phyloP scores from a whole-genome alignment of 2,113 vertebrate species.

The Pelvicachromis taeniatus region DNA sequence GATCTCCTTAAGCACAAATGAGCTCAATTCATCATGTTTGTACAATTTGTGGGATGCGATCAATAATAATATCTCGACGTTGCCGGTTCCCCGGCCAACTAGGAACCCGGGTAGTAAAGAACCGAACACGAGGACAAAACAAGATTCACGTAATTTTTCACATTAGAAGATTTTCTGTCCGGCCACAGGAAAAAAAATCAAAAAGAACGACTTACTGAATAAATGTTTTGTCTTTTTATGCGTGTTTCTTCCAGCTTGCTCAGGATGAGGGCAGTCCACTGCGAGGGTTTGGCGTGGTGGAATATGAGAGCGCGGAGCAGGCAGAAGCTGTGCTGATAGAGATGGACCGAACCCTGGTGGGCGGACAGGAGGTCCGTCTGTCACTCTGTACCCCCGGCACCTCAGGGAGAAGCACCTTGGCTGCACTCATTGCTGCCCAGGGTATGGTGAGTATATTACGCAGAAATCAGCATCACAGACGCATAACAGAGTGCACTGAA shows the following conservation, averaged over 20 bases:
- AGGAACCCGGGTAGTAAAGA: background rate
- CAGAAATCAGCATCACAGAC: background rate
- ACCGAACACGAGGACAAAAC: background rate
- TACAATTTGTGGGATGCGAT: background rate
- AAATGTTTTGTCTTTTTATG: background rate
- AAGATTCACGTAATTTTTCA: background rate
- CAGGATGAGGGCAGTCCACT: conserved; percentile 87
- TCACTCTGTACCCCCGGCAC: conserved; percentile 91
- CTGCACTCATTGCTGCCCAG: conserved; percentile 90
- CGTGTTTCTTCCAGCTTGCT: conserved; percentile 76
- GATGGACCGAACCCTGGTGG: conserved; percentile 74
- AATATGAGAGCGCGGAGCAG: conserved; percentile 87
- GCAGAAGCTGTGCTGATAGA: conserved; percentile 82
- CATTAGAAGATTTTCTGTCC: background rate
- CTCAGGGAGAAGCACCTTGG: conserved; percentile 89
- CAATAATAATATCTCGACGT: background rate
- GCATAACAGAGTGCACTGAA: background rate
- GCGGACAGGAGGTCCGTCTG: conserved; percentile 82
- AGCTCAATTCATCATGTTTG: background rate
- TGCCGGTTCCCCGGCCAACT: background rate
- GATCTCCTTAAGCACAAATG: background rate
- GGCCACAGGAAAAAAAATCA: background rate
- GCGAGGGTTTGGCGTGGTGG: conserved; percentile 88
- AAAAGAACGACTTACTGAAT: background rate
- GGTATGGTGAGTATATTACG: conserved; percentile 83